These are phyloP conservation scores for Rhineura floridana DNA, from an alignment of 2,113 vertebrate genomes.

Conservation along the genomic window DNA sequence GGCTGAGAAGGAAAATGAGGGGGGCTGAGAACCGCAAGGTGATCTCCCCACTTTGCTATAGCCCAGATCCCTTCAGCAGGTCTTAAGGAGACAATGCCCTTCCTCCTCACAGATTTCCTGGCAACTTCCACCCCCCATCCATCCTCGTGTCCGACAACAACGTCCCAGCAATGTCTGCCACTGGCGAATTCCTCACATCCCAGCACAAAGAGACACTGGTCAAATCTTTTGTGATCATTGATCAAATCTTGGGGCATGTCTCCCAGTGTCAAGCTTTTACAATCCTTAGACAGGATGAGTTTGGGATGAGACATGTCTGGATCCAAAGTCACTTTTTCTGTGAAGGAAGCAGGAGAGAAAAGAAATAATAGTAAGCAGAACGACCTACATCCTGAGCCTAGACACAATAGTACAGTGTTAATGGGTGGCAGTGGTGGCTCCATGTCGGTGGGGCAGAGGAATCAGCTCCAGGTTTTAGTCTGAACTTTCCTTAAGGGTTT, in stretches of 20 bases:
- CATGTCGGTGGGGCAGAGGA: too few species aligned
- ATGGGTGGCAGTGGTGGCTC: neutral
- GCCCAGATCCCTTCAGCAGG: neutral
- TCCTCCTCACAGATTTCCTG: neutral
- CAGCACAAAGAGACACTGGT: neutral
- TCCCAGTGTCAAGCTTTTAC: neutral
- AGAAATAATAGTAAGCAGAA: neutral
- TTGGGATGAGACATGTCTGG: neutral
- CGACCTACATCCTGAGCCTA: neutral
- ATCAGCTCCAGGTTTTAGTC: neutral
- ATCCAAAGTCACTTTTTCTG: constrained; percentile 4
- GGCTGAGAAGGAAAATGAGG: rapidly evolving
- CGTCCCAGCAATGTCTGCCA: neutral
- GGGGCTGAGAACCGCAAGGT: neutral
- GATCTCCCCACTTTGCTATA: neutral
- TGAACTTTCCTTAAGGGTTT: too few species aligned
- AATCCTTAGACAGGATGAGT: neutral
- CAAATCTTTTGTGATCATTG: neutral
- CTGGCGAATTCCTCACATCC: rapidly evolving
- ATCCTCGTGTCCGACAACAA: neutral
- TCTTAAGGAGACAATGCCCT: neutral
- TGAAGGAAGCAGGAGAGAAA: neutral
- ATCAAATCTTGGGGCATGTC: rapidly evolving
- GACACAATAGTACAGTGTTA: neutral
- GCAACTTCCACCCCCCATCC: neutral